Base-by-base conservation (phyloP, 2,888 invertebrate species). In the Pterostichus madidus region DNA sequence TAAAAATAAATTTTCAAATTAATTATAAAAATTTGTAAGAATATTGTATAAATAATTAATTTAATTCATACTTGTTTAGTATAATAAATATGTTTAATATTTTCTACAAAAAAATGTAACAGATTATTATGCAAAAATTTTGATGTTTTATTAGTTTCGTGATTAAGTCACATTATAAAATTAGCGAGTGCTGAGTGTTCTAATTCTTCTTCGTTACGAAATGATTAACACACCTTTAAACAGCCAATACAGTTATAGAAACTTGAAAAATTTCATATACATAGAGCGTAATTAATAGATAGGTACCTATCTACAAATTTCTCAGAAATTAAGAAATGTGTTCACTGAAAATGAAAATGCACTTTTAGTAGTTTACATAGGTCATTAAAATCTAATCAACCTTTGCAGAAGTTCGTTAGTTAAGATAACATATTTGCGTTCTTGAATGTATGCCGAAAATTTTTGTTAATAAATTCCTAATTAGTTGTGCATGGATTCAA, bases 181-280 rank as follows among this genome's bases (percentile, higher is more conserved):
- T 52, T 75, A 52, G 49, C 24, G 15, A 52, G 31, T 52, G 52
- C 13, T 52, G 68, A 71, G 44, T 44, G 46, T 46, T 73, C 32
- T 49, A 75, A 32, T 75, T 31, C 49, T 52, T 59, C 10, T 46
- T 73, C 15, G 15, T 73, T 75, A 75, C 71, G 46, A 71, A 71
- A 46, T 71, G 44, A 71, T 75, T 75, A 75, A 52, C 32, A 52
- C 52, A 75, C 49, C 52, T 71, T 46, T 44, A 71, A 71, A 71
- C 31, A 71, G 8, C 68, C 11, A 44, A 44, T 71, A 44, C 44
- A 44, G 39, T 68, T 68, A 68, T 68, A 68, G 44, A 71, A 71
- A 44, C 44, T 15, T 71, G n/a, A n/a, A 32, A 5, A 35, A 64
- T 64, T 64, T 64, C 3, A 24, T 24, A 24, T 24, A 24, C 24